Percentiles rank a stretch among this genome's conserved stretches.
Evolutionary conservation across 2,113 vertebrate genomes (phyloP).

Genomic region (Atlantisia rogersi): DNA sequence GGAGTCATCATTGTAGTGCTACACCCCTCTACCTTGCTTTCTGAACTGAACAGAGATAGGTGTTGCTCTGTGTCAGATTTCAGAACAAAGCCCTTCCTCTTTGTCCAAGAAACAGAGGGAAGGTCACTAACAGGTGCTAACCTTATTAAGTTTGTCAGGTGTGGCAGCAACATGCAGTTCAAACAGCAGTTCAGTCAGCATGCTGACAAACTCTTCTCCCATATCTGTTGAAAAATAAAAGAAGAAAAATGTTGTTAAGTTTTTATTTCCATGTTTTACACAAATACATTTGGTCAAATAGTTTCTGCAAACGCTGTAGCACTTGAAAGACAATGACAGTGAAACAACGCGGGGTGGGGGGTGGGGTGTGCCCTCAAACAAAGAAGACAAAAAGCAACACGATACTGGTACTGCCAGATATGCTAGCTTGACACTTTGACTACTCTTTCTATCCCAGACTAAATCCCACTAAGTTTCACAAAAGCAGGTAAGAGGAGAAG

Average conservation of each 20-base stretch:
- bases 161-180: conserved; percentile 96
- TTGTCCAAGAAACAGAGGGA: background rate
- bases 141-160: conserved; percentile 98
- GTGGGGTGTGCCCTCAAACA: background rate
- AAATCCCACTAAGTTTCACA: background rate
- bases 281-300: background rate
- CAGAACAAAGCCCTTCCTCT: background rate
- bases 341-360: no score
- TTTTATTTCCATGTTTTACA: background rate
- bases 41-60: background rate
- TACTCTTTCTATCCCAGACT: background rate
- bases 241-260: background rate
- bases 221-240: conserved; percentile 75
- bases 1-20: background rate
- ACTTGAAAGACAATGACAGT: background rate
- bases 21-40: background rate
- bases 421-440: background rate
- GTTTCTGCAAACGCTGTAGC: background rate
- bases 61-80: background rate
- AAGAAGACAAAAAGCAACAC: background rate
- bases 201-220: conserved; percentile 89
- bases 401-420: background rate
- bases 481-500: background rate
- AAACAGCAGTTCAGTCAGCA: conserved; percentile 94
- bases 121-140: conserved; percentile 42